phyloP scores from a whole-genome alignment of 2,797 vertebrate genomes.

The Ctenopoma multispine region DNA sequence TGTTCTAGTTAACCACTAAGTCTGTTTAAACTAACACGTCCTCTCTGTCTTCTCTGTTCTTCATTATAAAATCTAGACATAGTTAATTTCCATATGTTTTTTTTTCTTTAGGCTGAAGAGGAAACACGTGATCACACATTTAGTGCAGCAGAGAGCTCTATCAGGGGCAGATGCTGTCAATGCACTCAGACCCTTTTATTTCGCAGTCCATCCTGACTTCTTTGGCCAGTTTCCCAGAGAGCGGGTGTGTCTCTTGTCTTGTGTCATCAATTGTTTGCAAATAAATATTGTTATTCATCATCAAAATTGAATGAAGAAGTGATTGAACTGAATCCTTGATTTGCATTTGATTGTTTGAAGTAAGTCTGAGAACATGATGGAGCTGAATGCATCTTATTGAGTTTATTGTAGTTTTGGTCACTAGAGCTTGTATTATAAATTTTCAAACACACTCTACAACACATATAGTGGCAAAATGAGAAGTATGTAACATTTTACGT shows the following conservation, averaged over 20 bases:
- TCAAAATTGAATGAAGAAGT: no score
- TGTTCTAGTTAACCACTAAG: no score
- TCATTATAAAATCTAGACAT: background rate
- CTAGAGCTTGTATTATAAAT: no score
- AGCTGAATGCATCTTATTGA: no score
- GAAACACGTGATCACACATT: slow-evolving; percentile 68
- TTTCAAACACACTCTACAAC: no score
- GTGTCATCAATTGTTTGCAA: background rate
- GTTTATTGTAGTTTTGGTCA: no score
- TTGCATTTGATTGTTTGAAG: no score
- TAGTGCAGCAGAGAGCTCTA: slow-evolving; percentile 84
- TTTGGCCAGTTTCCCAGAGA: slow-evolving; percentile 95
- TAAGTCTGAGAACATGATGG: no score
- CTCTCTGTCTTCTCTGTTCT: background rate
- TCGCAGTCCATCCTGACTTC: slow-evolving; percentile 98
- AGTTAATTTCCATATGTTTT: background rate
- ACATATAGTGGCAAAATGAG: no score
- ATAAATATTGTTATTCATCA: no score
- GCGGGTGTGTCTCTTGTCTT: slow-evolving; percentile 83
- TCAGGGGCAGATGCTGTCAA: slow-evolving; percentile 93
- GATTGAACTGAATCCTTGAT: no score
- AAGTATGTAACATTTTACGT: background rate
- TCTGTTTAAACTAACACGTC: background rate
- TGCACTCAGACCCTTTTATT: slow-evolving; percentile 96
- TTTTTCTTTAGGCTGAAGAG: slow-evolving; percentile 78